phyloP scores from a whole-genome alignment of 2,888 invertebrate species.

The Carcina quercana region DNA sequence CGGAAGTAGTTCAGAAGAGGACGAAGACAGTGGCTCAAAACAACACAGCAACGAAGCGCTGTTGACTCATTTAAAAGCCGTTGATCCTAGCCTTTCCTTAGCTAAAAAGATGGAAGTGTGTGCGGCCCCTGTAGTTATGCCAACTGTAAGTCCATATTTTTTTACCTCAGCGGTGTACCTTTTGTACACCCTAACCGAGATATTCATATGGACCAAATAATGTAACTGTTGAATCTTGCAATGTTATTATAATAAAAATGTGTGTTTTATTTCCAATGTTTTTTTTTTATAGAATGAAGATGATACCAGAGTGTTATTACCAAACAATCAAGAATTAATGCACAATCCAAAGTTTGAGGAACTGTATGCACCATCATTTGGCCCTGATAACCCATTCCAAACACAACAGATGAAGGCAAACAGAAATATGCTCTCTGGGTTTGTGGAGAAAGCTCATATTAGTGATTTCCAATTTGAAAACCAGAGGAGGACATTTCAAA shows the following conservation, averaged over 20 bases:
- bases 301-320: slow-evolving; percentile 81
- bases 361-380: slow-evolving; percentile 91
- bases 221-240: too few relatives aligned
- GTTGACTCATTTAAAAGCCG: slow-evolving; percentile 71
- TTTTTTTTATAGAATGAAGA: slow-evolving; percentile 77
- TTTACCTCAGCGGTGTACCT: not conserved
- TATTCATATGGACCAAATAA: not conserved
- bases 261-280: too few relatives aligned
- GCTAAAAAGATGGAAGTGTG: slow-evolving; percentile 81
- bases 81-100: slow-evolving; percentile 73
- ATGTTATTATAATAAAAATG: too few relatives aligned
- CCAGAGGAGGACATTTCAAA: slow-evolving; percentile 94
- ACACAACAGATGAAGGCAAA: slow-evolving; percentile 91
- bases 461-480: slow-evolving; percentile 98
- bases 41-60: slow-evolving; percentile 53
- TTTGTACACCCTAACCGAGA: not conserved
- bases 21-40: slow-evolving; percentile 65
- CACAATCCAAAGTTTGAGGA: slow-evolving; percentile 97
- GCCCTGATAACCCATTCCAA: slow-evolving; percentile 95
- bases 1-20: slow-evolving; percentile 82
- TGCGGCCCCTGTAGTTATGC: slow-evolving; percentile 88
- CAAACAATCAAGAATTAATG: slow-evolving; percentile 87
- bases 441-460: slow-evolving; percentile 95
- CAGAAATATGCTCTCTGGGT: slow-evolving; percentile 95
- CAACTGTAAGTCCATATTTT: slow-evolving; percentile 75